A percentile compares a stretch with the other conserved stretches of the same genome.
These are phyloP conservation scores for Drosophila nasuta DNA, from an alignment of 1,140 invertebrate species.

Conservation along the genomic window DNA sequence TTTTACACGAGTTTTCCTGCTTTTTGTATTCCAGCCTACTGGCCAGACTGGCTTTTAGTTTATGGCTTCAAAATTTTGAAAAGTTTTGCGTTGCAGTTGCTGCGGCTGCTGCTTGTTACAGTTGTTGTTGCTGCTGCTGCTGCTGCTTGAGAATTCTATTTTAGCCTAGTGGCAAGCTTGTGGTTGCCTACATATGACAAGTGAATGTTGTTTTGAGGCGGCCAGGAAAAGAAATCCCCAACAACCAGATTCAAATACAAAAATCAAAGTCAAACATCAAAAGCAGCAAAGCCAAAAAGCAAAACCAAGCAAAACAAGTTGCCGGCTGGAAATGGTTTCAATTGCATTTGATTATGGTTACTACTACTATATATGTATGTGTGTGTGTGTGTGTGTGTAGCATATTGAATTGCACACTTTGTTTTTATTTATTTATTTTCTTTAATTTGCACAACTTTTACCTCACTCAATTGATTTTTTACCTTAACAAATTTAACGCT, in stretches of 20 bases:
- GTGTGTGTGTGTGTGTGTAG: neutral
- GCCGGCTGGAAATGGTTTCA: conserved; percentile 40
- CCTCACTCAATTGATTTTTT: conserved; percentile 59
- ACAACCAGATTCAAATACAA: conserved; percentile 20
- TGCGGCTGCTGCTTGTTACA: neutral
- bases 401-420: conserved; percentile 11
- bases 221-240: conserved; percentile 55
- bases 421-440: conserved; percentile 38
- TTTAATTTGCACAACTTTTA: conserved; percentile 69
- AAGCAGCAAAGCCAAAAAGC: conserved; percentile 28
- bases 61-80: conserved; percentile 42
- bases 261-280: conserved; percentile 36
- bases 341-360: conserved; percentile 26
- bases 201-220: conserved; percentile 77
- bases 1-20: conserved; percentile 39
- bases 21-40: conserved; percentile 39
- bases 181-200: conserved; percentile 66
- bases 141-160: conserved; percentile 62
- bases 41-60: conserved; percentile 49
- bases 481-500: conserved; percentile 40
- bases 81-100: conserved; percentile 28
- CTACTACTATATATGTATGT: conserved; percentile 11
- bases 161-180: conserved; percentile 49
- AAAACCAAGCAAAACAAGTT: conserved; percentile 50
- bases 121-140: conserved; percentile 14